These are phyloP conservation scores for Agrilus mali DNA, from an alignment of 2,888 invertebrate genomes.

Conservation along the genomic window DNA sequence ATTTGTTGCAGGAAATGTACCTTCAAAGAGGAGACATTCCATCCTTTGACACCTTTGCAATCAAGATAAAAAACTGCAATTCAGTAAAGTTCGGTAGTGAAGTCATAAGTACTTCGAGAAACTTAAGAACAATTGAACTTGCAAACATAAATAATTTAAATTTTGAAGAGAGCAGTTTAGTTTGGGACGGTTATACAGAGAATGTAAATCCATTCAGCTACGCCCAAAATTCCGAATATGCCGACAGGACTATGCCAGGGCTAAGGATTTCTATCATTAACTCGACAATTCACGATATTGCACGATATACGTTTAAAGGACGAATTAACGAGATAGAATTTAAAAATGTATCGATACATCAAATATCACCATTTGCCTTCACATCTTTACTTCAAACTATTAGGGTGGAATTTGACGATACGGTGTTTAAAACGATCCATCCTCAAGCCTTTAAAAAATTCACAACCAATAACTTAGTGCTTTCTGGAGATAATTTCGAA, in stretches of 20 bases:
- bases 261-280: conserved; percentile 34
- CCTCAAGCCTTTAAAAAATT: conserved; percentile 71
- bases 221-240: conserved; percentile 14
- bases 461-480: conserved; percentile 48
- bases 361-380: conserved; percentile 59
- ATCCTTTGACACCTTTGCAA: conserved; percentile 24
- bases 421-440: conserved; percentile 47
- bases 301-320: conserved; percentile 53
- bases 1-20: conserved; percentile 23
- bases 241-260: conserved; percentile 23
- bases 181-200: conserved; percentile 36
- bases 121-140: conserved; percentile 50
- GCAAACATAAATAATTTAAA: conserved; percentile 48
- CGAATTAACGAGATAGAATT: conserved; percentile 56
- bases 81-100: conserved; percentile 44
- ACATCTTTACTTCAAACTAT: conserved; percentile 47
- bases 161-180: conserved; percentile 47
- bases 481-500: conserved; percentile 48
- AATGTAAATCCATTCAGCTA: conserved; percentile 7
- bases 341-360: conserved; percentile 45
- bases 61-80: conserved; percentile 55
- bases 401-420: conserved; percentile 49
- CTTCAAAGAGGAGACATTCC: conserved; percentile 25
- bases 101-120: conserved; percentile 46
- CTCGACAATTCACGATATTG: conserved; percentile 33